Conservation (phyloP, 2,888 invertebrate species). For the Salticus scenicus region DNA sequence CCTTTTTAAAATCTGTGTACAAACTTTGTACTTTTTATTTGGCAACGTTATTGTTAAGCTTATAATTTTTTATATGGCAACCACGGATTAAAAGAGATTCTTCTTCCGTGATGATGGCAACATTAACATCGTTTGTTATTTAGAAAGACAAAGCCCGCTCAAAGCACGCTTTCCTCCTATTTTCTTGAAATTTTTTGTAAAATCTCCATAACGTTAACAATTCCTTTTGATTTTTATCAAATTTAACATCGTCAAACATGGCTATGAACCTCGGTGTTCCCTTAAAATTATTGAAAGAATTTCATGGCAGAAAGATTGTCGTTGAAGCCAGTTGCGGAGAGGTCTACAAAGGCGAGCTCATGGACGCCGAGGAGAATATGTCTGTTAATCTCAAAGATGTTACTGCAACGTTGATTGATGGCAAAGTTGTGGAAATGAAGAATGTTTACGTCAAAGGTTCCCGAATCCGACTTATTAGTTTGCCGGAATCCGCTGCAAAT, state of each 20-base stretch:
- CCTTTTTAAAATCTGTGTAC: no score
- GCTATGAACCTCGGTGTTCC: constrained; percentile 21
- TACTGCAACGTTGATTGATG: constrained; percentile 7
- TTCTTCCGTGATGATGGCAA: no score
- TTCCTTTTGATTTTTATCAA: no score
- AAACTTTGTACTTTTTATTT: no score
- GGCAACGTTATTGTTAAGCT: no score
- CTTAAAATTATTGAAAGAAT: neutral
- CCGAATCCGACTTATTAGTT: neutral
- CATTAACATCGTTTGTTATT: no score
- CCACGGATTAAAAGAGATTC: no score
- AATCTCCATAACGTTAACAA: no score
- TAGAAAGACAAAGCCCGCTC: no score
- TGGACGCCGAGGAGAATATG: constrained; percentile 24
- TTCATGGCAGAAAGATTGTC: neutral
- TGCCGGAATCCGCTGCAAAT: constrained; percentile 7
- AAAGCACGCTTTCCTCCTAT: no score
- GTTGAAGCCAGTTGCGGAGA: constrained; percentile 19
- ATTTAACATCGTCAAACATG: neutral
- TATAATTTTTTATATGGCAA: no score
- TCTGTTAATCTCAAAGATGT: neutral
- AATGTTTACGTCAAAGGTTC: constrained; percentile 24
- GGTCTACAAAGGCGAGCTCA: constrained; percentile 5
- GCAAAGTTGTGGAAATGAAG: neutral
- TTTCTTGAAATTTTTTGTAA: no score